Conservation (phyloP, 2,797 vertebrate species). For the Tangara arthus region DNA sequence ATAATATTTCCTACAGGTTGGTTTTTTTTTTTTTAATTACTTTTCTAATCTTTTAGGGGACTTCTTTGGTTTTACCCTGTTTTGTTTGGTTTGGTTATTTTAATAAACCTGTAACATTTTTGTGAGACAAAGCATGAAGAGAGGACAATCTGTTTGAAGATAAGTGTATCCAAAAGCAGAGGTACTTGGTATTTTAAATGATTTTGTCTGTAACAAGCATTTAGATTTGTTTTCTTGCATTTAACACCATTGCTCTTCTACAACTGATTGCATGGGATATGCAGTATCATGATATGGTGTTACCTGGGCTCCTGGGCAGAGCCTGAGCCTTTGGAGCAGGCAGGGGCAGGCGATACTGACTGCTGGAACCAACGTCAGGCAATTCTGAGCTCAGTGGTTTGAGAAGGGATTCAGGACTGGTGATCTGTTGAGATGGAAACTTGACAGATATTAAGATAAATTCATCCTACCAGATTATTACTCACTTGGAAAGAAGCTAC, state of each 20-base stretch:
- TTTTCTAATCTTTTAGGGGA: not conserved
- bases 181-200: not conserved
- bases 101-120: not conserved
- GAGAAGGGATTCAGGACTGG: not conserved
- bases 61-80: not conserved
- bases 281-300: not conserved
- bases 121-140: not conserved
- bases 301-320: not conserved
- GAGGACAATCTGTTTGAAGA: not conserved
- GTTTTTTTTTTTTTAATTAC: accelerated
- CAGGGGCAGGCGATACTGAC: not conserved
- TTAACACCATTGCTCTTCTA: not conserved
- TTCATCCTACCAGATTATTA: not conserved
- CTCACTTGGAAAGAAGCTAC: not conserved
- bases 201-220: not conserved
- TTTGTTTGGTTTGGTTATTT: not conserved
- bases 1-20: not conserved
- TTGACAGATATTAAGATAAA: not conserved
- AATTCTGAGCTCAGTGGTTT: not conserved
- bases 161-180: not conserved
- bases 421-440: slow-evolving; percentile 59
- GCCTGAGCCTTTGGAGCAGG: not conserved
- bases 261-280: not conserved
- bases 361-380: slow-evolving; percentile 46
- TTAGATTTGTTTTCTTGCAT: not conserved